Base-by-base conservation (phyloP, 2,113 vertebrate species). In the Sorex araneus region DNA sequence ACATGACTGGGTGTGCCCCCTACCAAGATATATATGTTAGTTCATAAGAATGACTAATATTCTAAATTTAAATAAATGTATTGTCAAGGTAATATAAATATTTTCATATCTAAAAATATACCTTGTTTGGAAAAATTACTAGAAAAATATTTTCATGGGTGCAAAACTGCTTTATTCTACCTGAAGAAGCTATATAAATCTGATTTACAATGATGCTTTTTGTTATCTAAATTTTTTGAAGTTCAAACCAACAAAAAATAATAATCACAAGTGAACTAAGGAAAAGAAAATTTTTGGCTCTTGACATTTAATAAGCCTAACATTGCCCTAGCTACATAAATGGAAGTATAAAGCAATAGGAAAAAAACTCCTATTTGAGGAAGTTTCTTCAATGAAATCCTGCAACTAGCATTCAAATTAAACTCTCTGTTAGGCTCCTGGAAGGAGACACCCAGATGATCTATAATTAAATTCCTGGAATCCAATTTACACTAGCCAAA, bases 381-480 rank as follows among this genome's bases (percentile, higher is more conserved):
- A 93, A 75, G 16, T 85, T 87, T 81, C 27, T 87, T 90, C 87
- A 94, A 25, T 79, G 81, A 94, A 87, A 90, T 15, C 2, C 21
- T 85, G 28, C 25, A 90, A 79, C 32, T 71, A 50, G 36, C 8
- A 77, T 81, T 95, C 75, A 90, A 82, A 95, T 95, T 92, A 94
- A 19, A 64, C 28, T 90, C 70, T 92, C 25, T 92, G 40, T 93
- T 85, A 87, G 74, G 78, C 47, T 91, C 34, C 8, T 89, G 40
- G 63, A 92, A 91, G 64, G 40, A 94, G 57, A 19, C 34, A 91
- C 64, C 25, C 78, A 87, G 16, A 95, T 95, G 81, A 91, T 93
- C 74, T 94, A 78, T 96, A 90, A 94, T 89, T 97, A 94, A 93
- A 84, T 95, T 93, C 64, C 64, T 78, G 13, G 74, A 95, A 94